Percentiles rank a stretch among this genome's conserved stretches.
These are phyloP conservation scores for Potorous gilbertii DNA, from an alignment of 2,797 vertebrate species.

Conservation along the genomic window DNA sequence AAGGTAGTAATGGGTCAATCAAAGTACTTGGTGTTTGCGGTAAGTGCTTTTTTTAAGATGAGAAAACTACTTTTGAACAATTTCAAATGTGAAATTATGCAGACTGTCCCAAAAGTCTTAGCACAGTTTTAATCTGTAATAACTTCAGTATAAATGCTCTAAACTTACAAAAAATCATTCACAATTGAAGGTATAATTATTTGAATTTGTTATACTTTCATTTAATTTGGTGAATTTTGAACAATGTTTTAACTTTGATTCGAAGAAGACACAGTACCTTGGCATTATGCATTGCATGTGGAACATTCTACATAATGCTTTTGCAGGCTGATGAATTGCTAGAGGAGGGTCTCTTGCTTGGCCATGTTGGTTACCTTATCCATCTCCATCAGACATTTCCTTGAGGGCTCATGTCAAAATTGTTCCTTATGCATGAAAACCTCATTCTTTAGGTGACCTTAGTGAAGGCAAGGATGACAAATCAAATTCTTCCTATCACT, in stretches of 20 bases:
- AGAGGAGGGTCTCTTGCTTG: not conserved
- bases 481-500: not conserved
- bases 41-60: not conserved
- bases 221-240: not conserved
- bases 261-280: not conserved
- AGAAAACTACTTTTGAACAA: not conserved
- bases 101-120: not conserved
- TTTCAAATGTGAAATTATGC: not conserved
- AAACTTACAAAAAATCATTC: too few relatives aligned
- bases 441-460: not conserved
- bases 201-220: not conserved
- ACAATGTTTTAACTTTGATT: not conserved
- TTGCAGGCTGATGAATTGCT: not conserved
- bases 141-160: not conserved
- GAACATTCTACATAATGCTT: not conserved
- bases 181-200: not conserved
- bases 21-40: not conserved
- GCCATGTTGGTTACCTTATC: too few relatives aligned
- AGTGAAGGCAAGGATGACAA: not conserved
- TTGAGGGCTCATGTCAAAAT: not conserved
- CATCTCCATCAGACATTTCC: not conserved
- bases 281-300: not conserved
- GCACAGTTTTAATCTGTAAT: not conserved
- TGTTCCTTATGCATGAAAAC: not conserved
- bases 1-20: not conserved